A percentile compares a stretch with the other conserved stretches of the same genome.
Evolutionary conservation across 2,113 vertebrate species (phyloP).

Genomic region (Salvelinus alpinus): DNA sequence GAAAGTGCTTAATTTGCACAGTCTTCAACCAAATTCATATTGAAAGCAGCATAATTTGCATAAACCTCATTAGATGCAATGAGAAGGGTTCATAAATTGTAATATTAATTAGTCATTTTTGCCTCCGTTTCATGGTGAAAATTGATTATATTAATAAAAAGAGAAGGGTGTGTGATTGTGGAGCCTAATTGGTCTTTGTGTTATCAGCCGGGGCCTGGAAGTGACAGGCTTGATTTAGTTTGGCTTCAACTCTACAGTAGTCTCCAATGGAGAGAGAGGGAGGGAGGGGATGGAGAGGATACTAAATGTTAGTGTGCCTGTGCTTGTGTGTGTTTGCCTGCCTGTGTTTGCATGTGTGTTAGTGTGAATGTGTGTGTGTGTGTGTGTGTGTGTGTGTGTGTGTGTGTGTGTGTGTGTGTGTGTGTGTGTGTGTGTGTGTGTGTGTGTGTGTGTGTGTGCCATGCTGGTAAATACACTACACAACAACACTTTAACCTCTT

Average conservation of each 20-base stretch:
- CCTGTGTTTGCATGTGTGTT: background rate
- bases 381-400: no score
- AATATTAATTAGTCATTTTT: constrained; percentile 92
- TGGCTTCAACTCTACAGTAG: constrained; percentile 37
- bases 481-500: background rate
- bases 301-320: background rate
- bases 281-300: no score
- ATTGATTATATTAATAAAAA: constrained; percentile 92
- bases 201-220: constrained; percentile 51
- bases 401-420: no score
- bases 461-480: no score
- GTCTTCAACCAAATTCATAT: constrained; percentile 78
- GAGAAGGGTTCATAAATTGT: constrained; percentile 97
- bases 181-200: constrained; percentile 83
- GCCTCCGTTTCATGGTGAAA: constrained; percentile 77
- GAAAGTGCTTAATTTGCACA: constrained; percentile 80
- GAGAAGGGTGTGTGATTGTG: constrained; percentile 84
- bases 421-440: no score
- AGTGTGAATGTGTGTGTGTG: no score
- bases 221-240: constrained; percentile 60
- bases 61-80: constrained; percentile 99
- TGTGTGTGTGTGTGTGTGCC: no score
- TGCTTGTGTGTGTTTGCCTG: background rate
- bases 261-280: constrained; percentile 10
- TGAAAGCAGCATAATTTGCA: constrained; percentile 88